These are phyloP conservation scores for Naja naja DNA, from an alignment of 2,113 vertebrate species.

Conservation along the genomic window DNA sequence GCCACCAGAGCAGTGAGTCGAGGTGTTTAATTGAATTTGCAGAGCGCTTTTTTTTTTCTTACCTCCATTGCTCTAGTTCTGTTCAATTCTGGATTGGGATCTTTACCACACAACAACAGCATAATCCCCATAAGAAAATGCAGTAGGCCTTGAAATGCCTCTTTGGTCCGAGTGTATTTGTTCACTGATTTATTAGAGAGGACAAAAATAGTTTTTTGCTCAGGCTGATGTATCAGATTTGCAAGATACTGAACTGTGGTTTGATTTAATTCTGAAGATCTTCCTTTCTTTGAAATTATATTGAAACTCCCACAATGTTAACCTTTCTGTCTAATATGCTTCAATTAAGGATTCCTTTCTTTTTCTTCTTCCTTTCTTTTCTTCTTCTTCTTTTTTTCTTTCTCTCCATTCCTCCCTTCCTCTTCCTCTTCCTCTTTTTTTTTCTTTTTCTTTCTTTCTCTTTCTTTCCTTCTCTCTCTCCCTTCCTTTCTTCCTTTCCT, in stretches of 20 bases:
- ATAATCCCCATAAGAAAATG: neutral
- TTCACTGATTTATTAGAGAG: neutral
- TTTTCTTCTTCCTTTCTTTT: neutral
- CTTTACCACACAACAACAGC: neutral
- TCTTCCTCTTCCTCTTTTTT: no score
- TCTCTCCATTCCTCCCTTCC: no score
- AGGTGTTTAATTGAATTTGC: neutral
- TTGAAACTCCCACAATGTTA: neutral
- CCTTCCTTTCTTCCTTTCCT: neutral
- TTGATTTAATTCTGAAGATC: neutral
- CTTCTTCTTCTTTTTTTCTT: no score
- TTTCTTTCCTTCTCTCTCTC: no score
- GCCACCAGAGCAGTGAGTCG: neutral
- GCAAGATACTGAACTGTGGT: neutral
- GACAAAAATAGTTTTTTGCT: neutral
- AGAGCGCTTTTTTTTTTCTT: neutral
- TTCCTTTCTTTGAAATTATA: neutral
- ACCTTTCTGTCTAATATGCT: neutral
- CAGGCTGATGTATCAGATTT: neutral
- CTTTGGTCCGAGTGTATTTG: neutral
- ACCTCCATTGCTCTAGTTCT: neutral
- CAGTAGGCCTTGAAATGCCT: neutral
- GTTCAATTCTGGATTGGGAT: neutral
- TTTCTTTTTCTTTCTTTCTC: neutral
- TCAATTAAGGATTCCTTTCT: neutral